Evolutionary conservation across 2,113 vertebrate species (phyloP).

Genomic region (Takifugu bimaculatus): DNA sequence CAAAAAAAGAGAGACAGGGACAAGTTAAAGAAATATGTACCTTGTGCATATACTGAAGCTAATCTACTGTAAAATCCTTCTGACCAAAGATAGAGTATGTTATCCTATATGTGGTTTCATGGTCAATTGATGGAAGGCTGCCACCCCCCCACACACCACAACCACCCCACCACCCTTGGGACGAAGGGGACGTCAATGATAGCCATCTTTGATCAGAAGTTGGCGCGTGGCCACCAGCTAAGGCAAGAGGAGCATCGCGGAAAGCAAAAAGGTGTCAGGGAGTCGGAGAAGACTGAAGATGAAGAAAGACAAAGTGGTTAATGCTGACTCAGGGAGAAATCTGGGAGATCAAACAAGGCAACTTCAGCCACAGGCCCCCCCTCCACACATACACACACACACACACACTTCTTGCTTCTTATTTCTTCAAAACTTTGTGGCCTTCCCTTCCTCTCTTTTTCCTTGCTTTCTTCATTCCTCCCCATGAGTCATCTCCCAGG

Average conservation of each 20-base stretch:
- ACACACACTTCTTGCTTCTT: constrained; percentile 30
- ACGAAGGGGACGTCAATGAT: constrained; percentile 22
- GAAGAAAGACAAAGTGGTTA: constrained; percentile 19
- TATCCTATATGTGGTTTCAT: constrained; percentile 22
- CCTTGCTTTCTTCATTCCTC: constrained; percentile 57
- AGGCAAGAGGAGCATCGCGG: constrained; percentile 6
- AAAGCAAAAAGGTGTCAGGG: constrained; percentile 22
- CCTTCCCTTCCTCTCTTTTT: constrained; percentile 26
- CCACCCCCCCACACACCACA: constrained; percentile 1
- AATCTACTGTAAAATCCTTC: not conserved
- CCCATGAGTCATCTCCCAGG: constrained; percentile 68
- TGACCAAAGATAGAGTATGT: not conserved
- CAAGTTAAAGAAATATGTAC: constrained; percentile 9
- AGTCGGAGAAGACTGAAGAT: constrained; percentile 10
- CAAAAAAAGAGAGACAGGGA: not conserved
- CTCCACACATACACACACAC: too few relatives aligned
- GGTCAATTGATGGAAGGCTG: constrained; percentile 40
- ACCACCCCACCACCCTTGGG: constrained; percentile 15
- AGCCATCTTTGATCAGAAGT: constrained; percentile 41
- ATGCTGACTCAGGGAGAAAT: constrained; percentile 45
- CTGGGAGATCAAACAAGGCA: constrained; percentile 49
- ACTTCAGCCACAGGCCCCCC: constrained; percentile 44
- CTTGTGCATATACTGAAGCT: constrained; percentile 7
- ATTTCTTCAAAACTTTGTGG: constrained; percentile 38
- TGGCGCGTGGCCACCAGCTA: constrained; percentile 23